Evolutionary conservation across 2,113 vertebrate species (phyloP).

Genomic region (Pomatostomus ruficeps): DNA sequence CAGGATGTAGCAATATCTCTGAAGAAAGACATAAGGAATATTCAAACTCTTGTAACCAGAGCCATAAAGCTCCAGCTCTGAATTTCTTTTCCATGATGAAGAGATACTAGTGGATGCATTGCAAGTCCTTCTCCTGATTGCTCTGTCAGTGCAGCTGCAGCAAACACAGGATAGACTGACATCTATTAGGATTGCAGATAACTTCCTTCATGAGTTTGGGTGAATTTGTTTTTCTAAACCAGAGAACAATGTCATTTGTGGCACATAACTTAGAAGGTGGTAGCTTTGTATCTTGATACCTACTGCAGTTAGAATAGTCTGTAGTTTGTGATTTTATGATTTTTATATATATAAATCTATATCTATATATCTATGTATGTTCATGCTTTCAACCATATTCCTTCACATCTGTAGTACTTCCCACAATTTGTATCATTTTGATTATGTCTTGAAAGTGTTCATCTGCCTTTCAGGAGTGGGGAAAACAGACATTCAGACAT

Average conservation of each 20-base stretch:
- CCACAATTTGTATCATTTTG: background rate
- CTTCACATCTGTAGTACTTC: background rate
- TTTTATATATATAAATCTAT: no score
- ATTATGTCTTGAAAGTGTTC: background rate
- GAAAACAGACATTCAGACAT: background rate
- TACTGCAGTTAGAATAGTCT: background rate
- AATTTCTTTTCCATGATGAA: background rate
- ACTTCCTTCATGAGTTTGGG: background rate
- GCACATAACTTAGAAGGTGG: background rate
- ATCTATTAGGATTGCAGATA: background rate
- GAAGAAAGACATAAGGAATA: background rate
- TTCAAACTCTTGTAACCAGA: background rate
- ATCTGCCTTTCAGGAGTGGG: background rate
- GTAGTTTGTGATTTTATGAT: background rate
- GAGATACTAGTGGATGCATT: background rate
- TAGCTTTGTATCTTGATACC: background rate
- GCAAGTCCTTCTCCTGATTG: background rate
- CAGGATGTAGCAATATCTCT: background rate
- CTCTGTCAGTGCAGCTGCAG: background rate
- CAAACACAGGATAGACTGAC: background rate
- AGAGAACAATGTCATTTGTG: background rate
- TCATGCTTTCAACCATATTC: background rate
- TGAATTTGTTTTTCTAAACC: background rate
- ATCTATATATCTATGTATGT: no score
- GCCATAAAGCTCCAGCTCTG: background rate